A percentile compares a stretch with the other conserved stretches of the same genome.
phyloP scores from a whole-genome alignment of 2,888 invertebrate genomes.

The Tetanocera ferruginea region DNA sequence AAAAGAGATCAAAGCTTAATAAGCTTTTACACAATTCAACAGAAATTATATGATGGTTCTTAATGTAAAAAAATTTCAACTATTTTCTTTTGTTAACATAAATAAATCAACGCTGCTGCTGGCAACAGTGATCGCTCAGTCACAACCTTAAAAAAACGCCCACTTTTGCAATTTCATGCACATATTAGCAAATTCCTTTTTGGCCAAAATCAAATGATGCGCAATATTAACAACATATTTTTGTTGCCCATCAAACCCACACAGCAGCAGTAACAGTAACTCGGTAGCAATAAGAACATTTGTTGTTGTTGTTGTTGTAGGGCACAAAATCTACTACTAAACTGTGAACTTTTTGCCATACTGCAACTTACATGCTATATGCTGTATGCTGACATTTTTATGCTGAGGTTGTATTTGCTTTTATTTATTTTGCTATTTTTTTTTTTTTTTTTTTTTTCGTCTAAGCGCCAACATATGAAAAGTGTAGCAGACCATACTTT shows the following conservation, averaged over 20 bases:
- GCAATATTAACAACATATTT: slow-evolving; percentile 25
- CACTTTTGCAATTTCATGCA: background rate
- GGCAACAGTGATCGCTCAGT: background rate
- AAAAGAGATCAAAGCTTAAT: no score
- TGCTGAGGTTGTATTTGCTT: background rate
- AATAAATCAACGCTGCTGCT: no score
- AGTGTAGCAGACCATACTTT: background rate
- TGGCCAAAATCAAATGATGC: slow-evolving; percentile 15
- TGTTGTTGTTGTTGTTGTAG: background rate
- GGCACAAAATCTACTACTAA: background rate
- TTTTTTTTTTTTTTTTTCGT: background rate
- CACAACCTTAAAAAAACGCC: background rate
- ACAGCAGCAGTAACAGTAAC: background rate
- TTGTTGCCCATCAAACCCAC: background rate
- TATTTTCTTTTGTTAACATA: no score
- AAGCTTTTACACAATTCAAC: no score
- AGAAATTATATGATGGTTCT: no score
- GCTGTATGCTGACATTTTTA: background rate
- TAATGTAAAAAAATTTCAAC: no score
- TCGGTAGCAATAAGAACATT: background rate
- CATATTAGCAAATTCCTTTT: background rate
- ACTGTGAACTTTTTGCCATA: background rate
- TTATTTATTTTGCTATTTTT: background rate
- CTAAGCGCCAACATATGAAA: background rate
- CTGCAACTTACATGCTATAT: no score